phyloP scores from a whole-genome alignment of 1,140 invertebrate species.

The Cotesia typhae region DNA sequence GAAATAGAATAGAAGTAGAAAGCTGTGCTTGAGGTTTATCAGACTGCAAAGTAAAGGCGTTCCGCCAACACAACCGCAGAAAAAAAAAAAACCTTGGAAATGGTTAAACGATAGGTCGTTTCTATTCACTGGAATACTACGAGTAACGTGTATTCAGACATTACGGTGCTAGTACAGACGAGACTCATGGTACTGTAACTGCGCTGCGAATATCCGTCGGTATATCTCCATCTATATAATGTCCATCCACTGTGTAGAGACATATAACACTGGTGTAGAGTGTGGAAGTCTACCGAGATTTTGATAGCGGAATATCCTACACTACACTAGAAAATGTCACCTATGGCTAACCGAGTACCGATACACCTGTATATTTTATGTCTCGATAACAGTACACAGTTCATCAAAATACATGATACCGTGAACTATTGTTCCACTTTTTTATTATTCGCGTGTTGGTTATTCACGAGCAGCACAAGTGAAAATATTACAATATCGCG shows the following conservation, averaged over 20 bases:
- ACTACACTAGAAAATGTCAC: not conserved
- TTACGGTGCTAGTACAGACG: not conserved
- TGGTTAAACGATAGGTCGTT: constrained; percentile 42
- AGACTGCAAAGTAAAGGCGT: constrained; percentile 3
- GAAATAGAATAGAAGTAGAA: too few species aligned
- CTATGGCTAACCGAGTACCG: too few species aligned
- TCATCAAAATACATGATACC: too few species aligned
- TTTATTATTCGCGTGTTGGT: too few species aligned
- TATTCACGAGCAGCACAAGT: too few species aligned
- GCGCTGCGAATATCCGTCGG: constrained; percentile 47
- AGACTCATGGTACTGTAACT: constrained; percentile 29
- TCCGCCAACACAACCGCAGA: not conserved
- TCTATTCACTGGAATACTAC: constrained; percentile 44
- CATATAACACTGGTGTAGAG: too few species aligned
- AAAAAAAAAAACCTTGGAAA: constrained; percentile 25
- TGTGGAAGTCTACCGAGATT: not conserved
- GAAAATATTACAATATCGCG: too few species aligned
- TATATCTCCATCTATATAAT: not conserved
- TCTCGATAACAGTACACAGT: too few species aligned
- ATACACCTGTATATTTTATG: too few species aligned
- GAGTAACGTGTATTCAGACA: constrained; percentile 43
- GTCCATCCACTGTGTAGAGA: not conserved
- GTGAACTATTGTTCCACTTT: too few species aligned
- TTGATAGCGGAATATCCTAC: not conserved
- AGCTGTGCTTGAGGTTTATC: constrained; percentile 14